Evolutionary conservation across 2,888 invertebrate genomes (phyloP), one percentile per base, ranked within the genome.

Genomic region (Ichneumoninae sp.): DNA sequence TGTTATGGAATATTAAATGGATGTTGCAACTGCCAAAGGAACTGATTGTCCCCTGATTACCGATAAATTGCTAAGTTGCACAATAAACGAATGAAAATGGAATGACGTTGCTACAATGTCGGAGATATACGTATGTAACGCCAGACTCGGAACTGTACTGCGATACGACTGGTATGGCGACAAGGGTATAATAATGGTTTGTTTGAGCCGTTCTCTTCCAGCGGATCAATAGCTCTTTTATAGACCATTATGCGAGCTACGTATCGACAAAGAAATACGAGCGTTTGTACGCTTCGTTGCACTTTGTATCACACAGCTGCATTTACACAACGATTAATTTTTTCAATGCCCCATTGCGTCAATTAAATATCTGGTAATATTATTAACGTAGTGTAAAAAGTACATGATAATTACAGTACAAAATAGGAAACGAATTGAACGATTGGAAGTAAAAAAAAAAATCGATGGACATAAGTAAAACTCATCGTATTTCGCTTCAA

Each of bases 181-280:
- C 26, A 66, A 52, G 62, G 50, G 5, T 65, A 57, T 69, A 57
- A 78, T 65, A 36, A 70, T 69, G 71, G 62, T 57, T 62, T 26
- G 69, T 66, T 78, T 60, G 66, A 66, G 71, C 33, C 52, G 78
- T 57, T 60, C 60, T 44, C 22, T 50, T 33, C n/a, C 22, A 40
- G 52, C 66, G 65, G 81, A 79, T 81, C 81, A 47, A 79, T 82
- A 75, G 5, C 50, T 82, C 78, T 83, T 83, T 75, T 74, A 62
- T 71, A 77, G 72, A 69, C 77, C 69, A 76, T 74, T 47, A 80
- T 72, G 65, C 22, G 62, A 83, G 62, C 16, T 30, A 72, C 40
- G 52, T 54, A 52, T 72, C 72, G 81, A 76, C 69, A 69, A 30
- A 50, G 54, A 30, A 62, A 62, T 50, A 19, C 10, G 36, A 16